Evolutionary conservation across 2,888 invertebrate species (phyloP).

Genomic region (Augochlorella aurata): DNA sequence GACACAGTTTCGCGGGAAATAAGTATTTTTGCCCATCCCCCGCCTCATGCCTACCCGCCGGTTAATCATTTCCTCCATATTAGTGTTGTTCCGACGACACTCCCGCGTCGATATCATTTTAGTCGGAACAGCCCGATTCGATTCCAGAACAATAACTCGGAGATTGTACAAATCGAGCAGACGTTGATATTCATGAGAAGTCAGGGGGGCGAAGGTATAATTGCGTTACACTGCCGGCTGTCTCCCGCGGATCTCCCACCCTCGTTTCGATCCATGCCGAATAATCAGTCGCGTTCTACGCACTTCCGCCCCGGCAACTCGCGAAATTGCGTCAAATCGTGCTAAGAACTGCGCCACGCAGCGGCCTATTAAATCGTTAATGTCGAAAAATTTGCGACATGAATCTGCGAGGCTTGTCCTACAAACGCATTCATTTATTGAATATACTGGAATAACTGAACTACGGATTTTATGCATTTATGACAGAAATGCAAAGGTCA

Average conservation of each 20-base stretch:
- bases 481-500: too few relatives aligned
- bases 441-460: too few relatives aligned
- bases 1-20: neutral
- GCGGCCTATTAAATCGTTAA: neutral
- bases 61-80: neutral
- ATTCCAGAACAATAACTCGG: conserved; percentile 69
- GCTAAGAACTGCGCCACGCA: conserved; percentile 9
- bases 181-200: conserved; percentile 69
- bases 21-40: neutral
- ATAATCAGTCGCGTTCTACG: conserved; percentile 64
- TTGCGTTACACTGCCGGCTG: conserved; percentile 59
- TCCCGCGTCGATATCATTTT: conserved; percentile 9
- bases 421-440: neutral
- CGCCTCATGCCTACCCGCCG: neutral
- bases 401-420: neutral
- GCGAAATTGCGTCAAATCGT: conserved; percentile 43
- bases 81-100: neutral
- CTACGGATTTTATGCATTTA: too few relatives aligned
- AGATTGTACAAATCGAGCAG: conserved; percentile 71
- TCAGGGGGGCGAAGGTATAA: conserved; percentile 64
- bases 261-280: conserved; percentile 47
- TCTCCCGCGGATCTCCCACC: conserved; percentile 58
- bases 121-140: conserved; percentile 43
- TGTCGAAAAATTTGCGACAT: neutral
- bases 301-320: conserved; percentile 44